A percentile compares a stretch with the other conserved stretches of the same genome.
Evolutionary conservation across 23 tunicate species (phyloP).

Genomic region (Trididemnum clinides): DNA sequence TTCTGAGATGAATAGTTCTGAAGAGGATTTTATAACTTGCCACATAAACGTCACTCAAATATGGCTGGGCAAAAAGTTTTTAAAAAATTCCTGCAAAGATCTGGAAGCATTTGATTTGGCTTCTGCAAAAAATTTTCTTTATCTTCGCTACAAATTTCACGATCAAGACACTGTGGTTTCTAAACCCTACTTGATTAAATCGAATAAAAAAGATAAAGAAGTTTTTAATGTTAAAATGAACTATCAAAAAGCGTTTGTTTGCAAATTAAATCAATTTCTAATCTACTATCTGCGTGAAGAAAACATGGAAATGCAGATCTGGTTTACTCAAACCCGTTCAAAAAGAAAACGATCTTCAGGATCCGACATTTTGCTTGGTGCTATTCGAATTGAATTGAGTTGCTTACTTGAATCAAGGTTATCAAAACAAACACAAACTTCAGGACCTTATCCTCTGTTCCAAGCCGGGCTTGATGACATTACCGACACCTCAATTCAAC

Average conservation of each 20-base stretch:
- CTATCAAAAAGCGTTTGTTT: conserved; percentile 61
- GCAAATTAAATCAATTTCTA: conserved; percentile 39
- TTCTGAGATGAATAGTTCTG: not conserved
- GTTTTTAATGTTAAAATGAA: conserved; percentile 30
- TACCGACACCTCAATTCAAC: conserved; percentile 37
- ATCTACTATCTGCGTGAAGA: conserved; percentile 70
- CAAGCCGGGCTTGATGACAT: conserved; percentile 54
- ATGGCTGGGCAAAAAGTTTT: conserved; percentile 39
- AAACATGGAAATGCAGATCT: conserved; percentile 49
- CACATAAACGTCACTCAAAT: conserved; percentile 42
- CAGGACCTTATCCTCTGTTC: conserved; percentile 47
- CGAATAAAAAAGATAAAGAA: not conserved
- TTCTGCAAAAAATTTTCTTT: conserved; percentile 33
- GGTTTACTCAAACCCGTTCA: conserved; percentile 36
- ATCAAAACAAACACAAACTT: conserved; percentile 52
- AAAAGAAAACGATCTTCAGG: conserved; percentile 41
- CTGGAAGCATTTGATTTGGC: not conserved
- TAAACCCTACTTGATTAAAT: not conserved
- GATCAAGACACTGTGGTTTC: conserved; percentile 72
- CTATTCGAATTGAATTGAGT: conserved; percentile 41
- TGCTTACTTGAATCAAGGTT: conserved; percentile 17
- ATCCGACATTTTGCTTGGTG: conserved; percentile 54
- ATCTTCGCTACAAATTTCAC: conserved; percentile 73
- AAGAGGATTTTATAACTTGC: conserved; percentile 14
- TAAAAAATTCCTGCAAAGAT: not conserved